Evolutionary conservation across 2,113 vertebrate species (phyloP).

Genomic region (Seriola dumerili): DNA sequence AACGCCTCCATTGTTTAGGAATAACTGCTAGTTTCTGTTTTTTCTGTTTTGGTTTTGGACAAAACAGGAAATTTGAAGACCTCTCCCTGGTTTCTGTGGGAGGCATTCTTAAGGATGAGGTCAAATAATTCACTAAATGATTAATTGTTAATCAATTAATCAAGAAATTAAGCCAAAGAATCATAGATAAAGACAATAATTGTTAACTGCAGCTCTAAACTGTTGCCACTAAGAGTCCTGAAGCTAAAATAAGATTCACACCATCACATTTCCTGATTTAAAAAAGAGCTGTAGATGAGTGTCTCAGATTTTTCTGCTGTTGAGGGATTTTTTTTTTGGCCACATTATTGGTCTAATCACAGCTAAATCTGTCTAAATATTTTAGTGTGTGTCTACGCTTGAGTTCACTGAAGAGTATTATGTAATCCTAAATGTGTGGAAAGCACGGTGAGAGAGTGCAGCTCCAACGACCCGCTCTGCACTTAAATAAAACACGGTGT

Average conservation of each 20-base stretch:
- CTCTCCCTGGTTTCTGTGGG: background rate
- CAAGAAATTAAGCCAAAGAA: background rate
- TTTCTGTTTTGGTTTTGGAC: no score
- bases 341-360: background rate
- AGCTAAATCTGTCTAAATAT: slow-evolving; percentile 22
- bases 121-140: background rate
- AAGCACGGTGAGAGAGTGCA: background rate
- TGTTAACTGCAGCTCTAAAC: background rate
- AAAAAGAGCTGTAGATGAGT: background rate
- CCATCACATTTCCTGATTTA: background rate
- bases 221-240: background rate
- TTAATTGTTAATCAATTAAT: background rate
- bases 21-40: no score
- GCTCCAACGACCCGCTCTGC: background rate
- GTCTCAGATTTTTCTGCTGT: background rate
- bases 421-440: background rate
- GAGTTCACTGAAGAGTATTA: background rate
- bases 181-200: background rate
- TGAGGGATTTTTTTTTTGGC: background rate
- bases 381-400: background rate
- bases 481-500: background rate
- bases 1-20: no score
- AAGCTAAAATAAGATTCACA: background rate
- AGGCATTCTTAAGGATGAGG: no score
- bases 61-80: background rate